phyloP scores from a whole-genome alignment of 2,113 vertebrate genomes.

The Agapornis roseicollis region DNA sequence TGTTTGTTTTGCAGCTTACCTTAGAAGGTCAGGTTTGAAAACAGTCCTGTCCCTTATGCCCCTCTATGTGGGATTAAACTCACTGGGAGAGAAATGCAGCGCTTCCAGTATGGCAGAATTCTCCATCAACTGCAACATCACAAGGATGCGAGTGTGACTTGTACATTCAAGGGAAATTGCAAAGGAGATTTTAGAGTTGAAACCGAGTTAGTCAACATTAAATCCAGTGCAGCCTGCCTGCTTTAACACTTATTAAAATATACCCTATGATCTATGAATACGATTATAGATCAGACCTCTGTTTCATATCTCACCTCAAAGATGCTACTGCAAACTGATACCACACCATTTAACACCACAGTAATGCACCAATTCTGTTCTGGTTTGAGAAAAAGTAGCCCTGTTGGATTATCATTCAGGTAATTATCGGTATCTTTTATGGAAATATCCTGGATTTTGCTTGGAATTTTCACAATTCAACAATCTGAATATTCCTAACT shows the following conservation, averaged over 20 bases:
- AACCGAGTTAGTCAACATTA: not conserved
- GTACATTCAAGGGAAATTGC: not conserved
- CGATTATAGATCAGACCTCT: not conserved
- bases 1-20: not conserved
- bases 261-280: not conserved
- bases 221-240: not conserved
- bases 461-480: not conserved
- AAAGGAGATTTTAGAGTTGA: not conserved
- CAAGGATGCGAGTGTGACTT: not conserved
- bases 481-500: not conserved
- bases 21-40: not conserved
- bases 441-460: not conserved
- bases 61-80: not conserved
- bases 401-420: not conserved
- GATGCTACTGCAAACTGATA: not conserved
- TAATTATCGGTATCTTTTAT: not conserved
- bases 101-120: not conserved
- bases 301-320: slow-evolving; percentile 37
- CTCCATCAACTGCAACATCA: not conserved
- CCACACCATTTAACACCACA: not conserved
- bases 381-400: not conserved
- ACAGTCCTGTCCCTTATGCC: not conserved
- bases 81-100: not conserved
- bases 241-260: slow-evolving; percentile 20
- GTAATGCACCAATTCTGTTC: not conserved